Base-by-base conservation (phyloP, 2,888 invertebrate genomes). In the Agrochola litura region DNA sequence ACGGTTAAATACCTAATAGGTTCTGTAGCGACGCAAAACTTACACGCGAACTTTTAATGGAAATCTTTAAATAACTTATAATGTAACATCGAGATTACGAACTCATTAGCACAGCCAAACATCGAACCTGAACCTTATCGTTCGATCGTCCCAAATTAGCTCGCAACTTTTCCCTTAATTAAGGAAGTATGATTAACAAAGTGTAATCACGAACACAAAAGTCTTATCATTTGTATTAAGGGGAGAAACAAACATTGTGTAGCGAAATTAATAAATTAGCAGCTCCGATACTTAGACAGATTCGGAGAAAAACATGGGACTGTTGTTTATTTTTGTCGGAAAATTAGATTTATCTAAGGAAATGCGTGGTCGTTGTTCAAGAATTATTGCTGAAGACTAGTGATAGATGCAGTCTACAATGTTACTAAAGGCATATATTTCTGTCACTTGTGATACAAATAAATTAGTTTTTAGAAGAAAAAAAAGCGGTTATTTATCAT, bases 141-240 rank as follows among this genome's bases (percentile, higher is more conserved):
- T 73, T 80, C 91, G 91, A 95, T 96, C 95, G 93, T 92, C 90
- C 92, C 91, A 93, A 95, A 95, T 95, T 95, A 94, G 91, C 92
- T 90, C 87, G 78, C 91, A 94, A 95, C 92, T 94, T 95, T 95
- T 94, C 91, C 95, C 93, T 95, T 96, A 96, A 96, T 96, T 95
- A 96, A 93, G 95, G 94, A 96, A 96, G 95, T 96, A 96, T 96
- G 95, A 96, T 96, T 96, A 96, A 96, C 94, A 95, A 95, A 95
- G 93, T 92, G 93, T 94, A 95, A 95, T 96, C 95, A 95, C 93
- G 95, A 92, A 95, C 95, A 95, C 95, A 96, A 95, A 95, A 95
- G 95, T 95, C 95, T 95, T 95, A 95, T 95, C 95, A 95, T 93
- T 92, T 90, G 90, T 89, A 88, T 88, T 90, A 83, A 80, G 86